Evolutionary conservation across 2,888 invertebrate genomes (phyloP).

Genomic region (Callyntrura sp.): DNA sequence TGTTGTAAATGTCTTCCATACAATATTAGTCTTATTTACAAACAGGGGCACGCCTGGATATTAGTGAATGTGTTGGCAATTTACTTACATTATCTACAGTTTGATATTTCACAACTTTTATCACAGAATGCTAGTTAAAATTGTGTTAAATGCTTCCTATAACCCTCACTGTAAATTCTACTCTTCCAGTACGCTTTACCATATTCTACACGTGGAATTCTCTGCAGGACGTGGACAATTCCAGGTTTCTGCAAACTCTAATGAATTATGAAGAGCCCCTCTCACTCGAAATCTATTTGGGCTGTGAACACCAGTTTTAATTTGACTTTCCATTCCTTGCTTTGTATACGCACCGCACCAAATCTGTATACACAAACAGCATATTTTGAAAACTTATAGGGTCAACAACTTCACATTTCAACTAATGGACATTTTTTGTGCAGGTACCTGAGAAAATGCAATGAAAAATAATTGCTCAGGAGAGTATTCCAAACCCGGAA

Average conservation of each 20-base stretch:
- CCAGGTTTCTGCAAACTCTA: constrained; percentile 81
- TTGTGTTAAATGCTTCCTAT: constrained; percentile 19
- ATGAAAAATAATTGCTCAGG: constrained; percentile 86
- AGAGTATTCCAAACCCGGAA: constrained; percentile 84
- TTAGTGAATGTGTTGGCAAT: not conserved
- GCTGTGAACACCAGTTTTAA: constrained; percentile 82
- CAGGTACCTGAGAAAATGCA: constrained; percentile 85
- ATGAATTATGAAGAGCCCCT: constrained; percentile 81
- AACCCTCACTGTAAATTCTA: not conserved
- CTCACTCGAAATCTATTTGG: constrained; percentile 81
- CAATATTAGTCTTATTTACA: constrained; percentile 26
- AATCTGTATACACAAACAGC: constrained; percentile 71
- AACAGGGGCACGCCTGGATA: not conserved
- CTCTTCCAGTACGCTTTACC: constrained; percentile 35
- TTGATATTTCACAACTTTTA: constrained; percentile 43
- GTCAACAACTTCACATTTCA: not conserved
- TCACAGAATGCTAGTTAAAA: constrained; percentile 35
- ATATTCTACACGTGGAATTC: constrained; percentile 64
- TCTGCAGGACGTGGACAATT: constrained; percentile 75
- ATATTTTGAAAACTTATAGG: not conserved
- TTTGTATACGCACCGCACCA: constrained; percentile 82
- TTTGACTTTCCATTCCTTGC: constrained; percentile 80
- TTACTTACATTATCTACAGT: constrained; percentile 9
- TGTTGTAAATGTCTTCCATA: constrained; percentile 23
- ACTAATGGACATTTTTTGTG: too few species aligned